Evolutionary conservation across 2,888 invertebrate genomes (phyloP).

Genomic region (Synanthedon formicaeformis): DNA sequence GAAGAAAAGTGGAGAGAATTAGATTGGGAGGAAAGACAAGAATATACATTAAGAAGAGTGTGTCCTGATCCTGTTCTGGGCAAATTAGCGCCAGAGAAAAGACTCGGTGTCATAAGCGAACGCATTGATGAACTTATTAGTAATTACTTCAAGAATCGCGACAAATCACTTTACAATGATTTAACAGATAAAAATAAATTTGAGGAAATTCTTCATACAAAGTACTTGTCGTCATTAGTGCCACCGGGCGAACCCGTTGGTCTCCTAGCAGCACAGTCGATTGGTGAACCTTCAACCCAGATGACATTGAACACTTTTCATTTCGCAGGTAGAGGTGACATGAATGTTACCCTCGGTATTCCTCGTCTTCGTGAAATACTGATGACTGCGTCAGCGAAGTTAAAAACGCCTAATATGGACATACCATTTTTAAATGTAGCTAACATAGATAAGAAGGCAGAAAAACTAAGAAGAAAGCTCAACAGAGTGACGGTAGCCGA

Average conservation of each 20-base stretch:
- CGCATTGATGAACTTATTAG: slow-evolving; percentile 77
- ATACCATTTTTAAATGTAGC: slow-evolving; percentile 79
- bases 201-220: slow-evolving; percentile 78
- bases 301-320: slow-evolving; percentile 99
- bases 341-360: slow-evolving; percentile 99
- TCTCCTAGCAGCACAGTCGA: slow-evolving; percentile 94
- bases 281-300: slow-evolving; percentile 99
- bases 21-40: slow-evolving; percentile 69
- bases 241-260: slow-evolving; percentile 97
- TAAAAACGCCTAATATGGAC: slow-evolving; percentile 97
- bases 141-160: slow-evolving; percentile 64
- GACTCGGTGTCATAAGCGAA: slow-evolving; percentile 89
- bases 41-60: slow-evolving; percentile 55
- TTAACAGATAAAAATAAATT: slow-evolving; percentile 65
- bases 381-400: slow-evolving; percentile 93
- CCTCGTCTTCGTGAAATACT: slow-evolving; percentile 96
- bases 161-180: slow-evolving; percentile 25
- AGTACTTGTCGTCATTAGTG: slow-evolving; percentile 81
- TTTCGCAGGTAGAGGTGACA: slow-evolving; percentile 99
- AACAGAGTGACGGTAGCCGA: slow-evolving; percentile 84
- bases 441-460: slow-evolving; percentile 69
- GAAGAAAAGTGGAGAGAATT: slow-evolving; percentile 76
- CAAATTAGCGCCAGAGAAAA: slow-evolving; percentile 77
- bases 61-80: slow-evolving; percentile 84
- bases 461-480: slow-evolving; percentile 77